Base-by-base conservation (phyloP, 2,888 invertebrate species). In the Mellilla xanthometata region DNA sequence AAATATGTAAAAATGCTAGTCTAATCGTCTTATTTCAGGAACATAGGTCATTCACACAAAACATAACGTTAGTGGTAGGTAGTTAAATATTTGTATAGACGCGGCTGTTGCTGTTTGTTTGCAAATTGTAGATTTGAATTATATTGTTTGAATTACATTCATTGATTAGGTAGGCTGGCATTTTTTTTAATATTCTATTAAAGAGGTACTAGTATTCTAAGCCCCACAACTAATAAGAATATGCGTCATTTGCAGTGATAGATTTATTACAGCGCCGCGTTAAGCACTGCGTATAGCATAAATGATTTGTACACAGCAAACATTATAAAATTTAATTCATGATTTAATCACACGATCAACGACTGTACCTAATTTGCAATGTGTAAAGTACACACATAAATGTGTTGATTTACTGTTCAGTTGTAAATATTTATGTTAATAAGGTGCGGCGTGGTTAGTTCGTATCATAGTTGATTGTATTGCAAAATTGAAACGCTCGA, bases 401-500 rank as follows among this genome's bases (percentile, higher is more conserved):
- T 74, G 73, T 75, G 72, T 78, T 81, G 74, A 81, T 82, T 83
- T 82, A 81, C 77, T 71, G 68, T 65, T 68, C 65, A 71, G 68
- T 72, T 72, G 74, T 81, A 80, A 81, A 83, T 81, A 77, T 68
- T 76, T 81, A 78, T 81, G 80, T 68, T 81, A 83, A 84, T 82
- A 72, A 77, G 80, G 73, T 66, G 68, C 57, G 75, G 71, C 62
- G 52, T 19, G 6, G 15, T 19, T 5, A 3, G 32, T 55, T 54
- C 48, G 60, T 61, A 71, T 73, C 72, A 70, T 68, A 68, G 67
- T 68, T 74, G 75, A 79, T 81, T 81, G 76, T 76, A 74, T 78
- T 85, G 81, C 84, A 80, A 85, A 82, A 84, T 82, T 73, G 74
- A 81, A 80, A 76, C 78, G 68, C 73, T 68, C 26, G 41, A 47